Percentiles rank a stretch among this genome's conserved stretches.
Conservation (phyloP, 2,888 invertebrate species). For the Trichogramma dendrolimi region DNA sequence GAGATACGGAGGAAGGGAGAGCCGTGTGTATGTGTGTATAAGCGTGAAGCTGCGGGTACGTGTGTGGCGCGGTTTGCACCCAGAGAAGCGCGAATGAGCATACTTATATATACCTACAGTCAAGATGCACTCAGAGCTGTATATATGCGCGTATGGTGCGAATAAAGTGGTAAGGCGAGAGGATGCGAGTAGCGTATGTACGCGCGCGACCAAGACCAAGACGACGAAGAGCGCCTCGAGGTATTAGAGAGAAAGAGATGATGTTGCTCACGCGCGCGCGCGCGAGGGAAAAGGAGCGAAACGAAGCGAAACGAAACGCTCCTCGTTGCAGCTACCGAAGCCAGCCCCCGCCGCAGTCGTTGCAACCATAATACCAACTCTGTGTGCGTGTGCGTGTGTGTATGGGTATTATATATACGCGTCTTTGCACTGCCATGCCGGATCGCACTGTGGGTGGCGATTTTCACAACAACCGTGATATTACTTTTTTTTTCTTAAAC, state of each 20-base stretch:
- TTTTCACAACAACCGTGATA: no score
- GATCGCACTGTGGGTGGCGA: background rate
- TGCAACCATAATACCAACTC: constrained; percentile 20
- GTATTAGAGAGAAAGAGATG: constrained; percentile 11
- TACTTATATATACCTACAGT: no score
- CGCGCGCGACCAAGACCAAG: no score
- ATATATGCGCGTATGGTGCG: no score
- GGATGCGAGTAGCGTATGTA: background rate
- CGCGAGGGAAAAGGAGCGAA: constrained; percentile 24
- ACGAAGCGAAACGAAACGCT: constrained; percentile 31
- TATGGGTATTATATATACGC: constrained; percentile 47
- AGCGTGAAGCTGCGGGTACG: constrained; percentile 12
- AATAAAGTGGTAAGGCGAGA: constrained; percentile 1
- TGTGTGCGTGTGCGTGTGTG: constrained; percentile 34
- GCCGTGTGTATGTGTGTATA: background rate
- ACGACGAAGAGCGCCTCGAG: constrained; percentile 20
- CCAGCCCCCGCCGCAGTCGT: constrained; percentile 15
- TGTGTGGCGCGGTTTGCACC: background rate
- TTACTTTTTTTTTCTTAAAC: no score
- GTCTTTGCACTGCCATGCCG: constrained; percentile 44
- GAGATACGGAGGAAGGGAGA: constrained; percentile 17
- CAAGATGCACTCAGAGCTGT: no score
- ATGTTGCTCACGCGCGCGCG: constrained; percentile 3
- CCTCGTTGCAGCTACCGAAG: constrained; percentile 25
- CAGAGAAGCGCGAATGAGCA: background rate